phyloP scores from a whole-genome alignment of 2,888 invertebrate genomes.

The Drosophila hamatofila region DNA sequence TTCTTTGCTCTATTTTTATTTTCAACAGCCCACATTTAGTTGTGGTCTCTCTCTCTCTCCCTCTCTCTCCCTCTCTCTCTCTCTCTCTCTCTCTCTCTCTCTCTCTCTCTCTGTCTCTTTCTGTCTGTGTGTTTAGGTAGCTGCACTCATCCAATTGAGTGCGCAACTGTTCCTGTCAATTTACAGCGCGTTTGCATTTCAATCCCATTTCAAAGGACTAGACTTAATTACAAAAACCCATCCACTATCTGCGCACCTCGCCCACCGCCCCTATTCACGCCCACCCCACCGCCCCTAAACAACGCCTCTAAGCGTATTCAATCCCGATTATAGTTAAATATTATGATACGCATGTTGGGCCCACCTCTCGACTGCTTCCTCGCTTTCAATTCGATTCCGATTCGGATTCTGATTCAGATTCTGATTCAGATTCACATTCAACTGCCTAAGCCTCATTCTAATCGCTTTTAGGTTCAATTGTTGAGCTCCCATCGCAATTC shows the following conservation, averaged over 20 bases:
- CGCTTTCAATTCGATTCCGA: neutral
- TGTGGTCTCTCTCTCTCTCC: neutral
- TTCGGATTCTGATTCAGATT: constrained; percentile 5
- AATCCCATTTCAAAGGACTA: constrained; percentile 54
- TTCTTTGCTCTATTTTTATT: constrained; percentile 19
- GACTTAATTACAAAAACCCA: constrained; percentile 50
- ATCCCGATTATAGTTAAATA: constrained; percentile 13
- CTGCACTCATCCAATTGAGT: constrained; percentile 33
- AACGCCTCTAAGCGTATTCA: neutral
- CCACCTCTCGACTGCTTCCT: neutral
- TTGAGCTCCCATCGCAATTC: neutral
- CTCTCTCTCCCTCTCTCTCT: neutral
- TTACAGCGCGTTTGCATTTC: constrained; percentile 57
- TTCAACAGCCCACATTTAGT: constrained; percentile 9
- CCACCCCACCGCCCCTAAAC: neutral
- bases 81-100: neutral
- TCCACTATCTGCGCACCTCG: neutral
- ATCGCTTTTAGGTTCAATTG: constrained; percentile 7
- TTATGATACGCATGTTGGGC: constrained; percentile 5
- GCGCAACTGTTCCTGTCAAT: constrained; percentile 41
- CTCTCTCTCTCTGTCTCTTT: neutral
- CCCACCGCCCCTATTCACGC: neutral
- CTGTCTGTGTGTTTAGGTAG: constrained; percentile 11
- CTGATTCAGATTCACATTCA: constrained; percentile 6
- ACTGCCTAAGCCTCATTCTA: neutral